These are phyloP conservation scores for Ectemnius cavifrons DNA, from an alignment of 2,888 invertebrate species.

Conservation along the genomic window DNA sequence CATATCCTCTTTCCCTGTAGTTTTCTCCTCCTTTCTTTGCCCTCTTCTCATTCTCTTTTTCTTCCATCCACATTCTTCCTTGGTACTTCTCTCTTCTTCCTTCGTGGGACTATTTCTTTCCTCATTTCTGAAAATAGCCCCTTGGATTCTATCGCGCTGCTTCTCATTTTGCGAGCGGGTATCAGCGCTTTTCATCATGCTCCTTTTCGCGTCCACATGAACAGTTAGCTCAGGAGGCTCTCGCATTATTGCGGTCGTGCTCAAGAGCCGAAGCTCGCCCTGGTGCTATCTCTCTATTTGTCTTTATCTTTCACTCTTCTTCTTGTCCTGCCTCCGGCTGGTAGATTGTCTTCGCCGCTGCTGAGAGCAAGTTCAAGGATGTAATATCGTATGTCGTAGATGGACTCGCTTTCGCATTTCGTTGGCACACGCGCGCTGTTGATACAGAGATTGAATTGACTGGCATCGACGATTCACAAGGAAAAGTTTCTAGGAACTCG, in stretches of 20 bases:
- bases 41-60: conserved; percentile 34
- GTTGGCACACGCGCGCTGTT: background rate
- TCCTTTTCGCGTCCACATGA: background rate
- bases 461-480: background rate
- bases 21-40: background rate
- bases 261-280: conserved; percentile 26
- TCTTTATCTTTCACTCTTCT: conserved; percentile 16
- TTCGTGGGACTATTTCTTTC: background rate
- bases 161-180: conserved; percentile 1
- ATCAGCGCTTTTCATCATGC: background rate
- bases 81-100: conserved; percentile 15
- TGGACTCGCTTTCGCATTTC: background rate
- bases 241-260: conserved; percentile 54
- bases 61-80: conserved; percentile 20
- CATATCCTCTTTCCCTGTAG: conserved; percentile 3
- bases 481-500: too few relatives aligned
- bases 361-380: background rate
- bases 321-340: background rate
- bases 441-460: conserved; percentile 10
- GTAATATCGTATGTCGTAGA: conserved; percentile 14
- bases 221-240: conserved; percentile 33
- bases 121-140: too few relatives aligned
- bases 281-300: conserved; percentile 16
- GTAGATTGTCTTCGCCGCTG: background rate
- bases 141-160: too few relatives aligned